These are phyloP conservation scores for Mythimna lalbum DNA, from an alignment of 2,888 invertebrate genomes.

Conservation along the genomic window DNA sequence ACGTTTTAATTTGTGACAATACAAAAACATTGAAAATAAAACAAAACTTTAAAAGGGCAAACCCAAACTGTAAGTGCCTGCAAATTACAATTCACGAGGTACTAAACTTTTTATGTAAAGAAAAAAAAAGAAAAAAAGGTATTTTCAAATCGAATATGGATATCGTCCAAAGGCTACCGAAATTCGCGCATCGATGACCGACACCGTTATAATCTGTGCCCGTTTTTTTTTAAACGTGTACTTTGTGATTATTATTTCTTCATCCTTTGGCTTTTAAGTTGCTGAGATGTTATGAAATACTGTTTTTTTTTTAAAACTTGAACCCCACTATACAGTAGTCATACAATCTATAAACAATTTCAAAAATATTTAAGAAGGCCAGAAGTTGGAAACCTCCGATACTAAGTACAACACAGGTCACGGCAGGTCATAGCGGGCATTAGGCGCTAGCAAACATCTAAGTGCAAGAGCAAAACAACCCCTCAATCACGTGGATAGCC, in stretches of 20 bases:
- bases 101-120: slow-evolving; percentile 48
- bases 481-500: too few relatives aligned
- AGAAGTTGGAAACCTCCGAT: too few relatives aligned
- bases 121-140: slow-evolving; percentile 30
- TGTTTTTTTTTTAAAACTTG: neutral
- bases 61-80: slow-evolving; percentile 41
- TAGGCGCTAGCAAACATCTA: too few relatives aligned
- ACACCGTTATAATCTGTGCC: slow-evolving; percentile 76
- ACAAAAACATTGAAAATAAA: neutral
- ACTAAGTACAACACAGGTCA: too few relatives aligned
- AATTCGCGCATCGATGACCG: slow-evolving; percentile 67
- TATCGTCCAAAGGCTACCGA: slow-evolving; percentile 78
- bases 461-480: too few relatives aligned
- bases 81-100: slow-evolving; percentile 44
- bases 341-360: too few relatives aligned
- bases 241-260: slow-evolving; percentile 66
- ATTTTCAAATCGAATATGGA: slow-evolving; percentile 58
- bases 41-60: slow-evolving; percentile 28
- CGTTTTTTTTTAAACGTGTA: slow-evolving; percentile 49
- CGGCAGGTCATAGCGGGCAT: too few relatives aligned
- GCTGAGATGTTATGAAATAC: slow-evolving; percentile 19
- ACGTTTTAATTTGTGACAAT: neutral
- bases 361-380: too few relatives aligned
- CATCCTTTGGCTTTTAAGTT: slow-evolving; percentile 54
- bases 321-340: too few relatives aligned